phyloP scores from a whole-genome alignment of 2,797 vertebrate genomes.

The Phylloscopus collybita region DNA sequence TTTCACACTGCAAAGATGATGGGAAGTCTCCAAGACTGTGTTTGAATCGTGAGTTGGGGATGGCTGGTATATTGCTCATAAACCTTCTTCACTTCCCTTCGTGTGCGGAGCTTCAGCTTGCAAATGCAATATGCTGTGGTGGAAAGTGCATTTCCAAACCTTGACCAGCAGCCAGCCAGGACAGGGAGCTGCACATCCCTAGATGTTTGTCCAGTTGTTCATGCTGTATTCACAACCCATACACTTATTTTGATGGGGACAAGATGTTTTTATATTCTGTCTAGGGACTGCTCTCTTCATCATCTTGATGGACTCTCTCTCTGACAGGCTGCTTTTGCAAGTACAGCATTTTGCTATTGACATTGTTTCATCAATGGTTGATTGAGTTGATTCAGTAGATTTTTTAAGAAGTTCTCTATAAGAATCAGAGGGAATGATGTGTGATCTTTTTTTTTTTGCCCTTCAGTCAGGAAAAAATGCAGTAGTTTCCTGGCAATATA shows the following conservation, averaged over 20 bases:
- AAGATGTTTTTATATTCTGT: neutral
- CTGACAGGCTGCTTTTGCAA: neutral
- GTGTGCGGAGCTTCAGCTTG: neutral
- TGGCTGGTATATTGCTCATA: neutral
- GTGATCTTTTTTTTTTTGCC: neutral
- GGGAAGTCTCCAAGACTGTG: neutral
- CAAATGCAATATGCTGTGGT: neutral
- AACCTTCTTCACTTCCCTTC: neutral
- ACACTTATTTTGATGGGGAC: neutral
- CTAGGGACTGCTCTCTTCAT: neutral
- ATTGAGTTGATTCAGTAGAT: neutral
- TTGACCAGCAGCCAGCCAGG: accelerated
- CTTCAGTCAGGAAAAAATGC: neutral
- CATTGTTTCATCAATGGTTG: neutral
- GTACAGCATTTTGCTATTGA: neutral
- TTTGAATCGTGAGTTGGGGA: accelerated
- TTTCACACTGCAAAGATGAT: neutral
- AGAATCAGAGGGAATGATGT: neutral
- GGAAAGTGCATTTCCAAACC: neutral
- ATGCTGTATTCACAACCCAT: neutral
- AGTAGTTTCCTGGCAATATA: neutral
- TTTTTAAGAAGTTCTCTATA: neutral
- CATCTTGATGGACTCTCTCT: neutral
- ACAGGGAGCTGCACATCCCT: accelerated
- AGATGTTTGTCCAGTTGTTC: neutral